Evolutionary conservation across 2,888 invertebrate genomes (phyloP), one percentile per base, ranked within the genome.

Genomic region (Andrena fulva): DNA sequence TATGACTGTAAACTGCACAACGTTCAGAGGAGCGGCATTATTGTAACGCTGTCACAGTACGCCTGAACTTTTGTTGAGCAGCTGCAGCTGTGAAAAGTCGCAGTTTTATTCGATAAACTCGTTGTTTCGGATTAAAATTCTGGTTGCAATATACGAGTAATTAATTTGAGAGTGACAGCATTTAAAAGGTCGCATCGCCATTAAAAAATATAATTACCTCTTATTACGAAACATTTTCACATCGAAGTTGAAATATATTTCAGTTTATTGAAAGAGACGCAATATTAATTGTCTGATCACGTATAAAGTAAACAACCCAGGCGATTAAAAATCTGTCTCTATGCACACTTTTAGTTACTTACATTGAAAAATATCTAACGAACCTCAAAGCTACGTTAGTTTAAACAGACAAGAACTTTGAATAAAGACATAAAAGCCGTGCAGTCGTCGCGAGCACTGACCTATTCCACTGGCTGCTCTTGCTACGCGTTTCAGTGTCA

Each of bases 381-480:
- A 10, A 24, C 24, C 24, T 24, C 10, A 56, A 27, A 24, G 10
- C 24, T 8, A 20, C 20, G 24, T 20, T 24, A 35, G 2, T 67
- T 66, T 20, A 12, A 3, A 64, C 27, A 10, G 27, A 35, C 16
- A 4, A 24, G 31, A 16, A 33, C 6, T 35, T 52, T 62, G 20
- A 29, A 16, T 6, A 10, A 29, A 35, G 10, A n/a, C 3, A n/a
- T 16, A 33, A 33, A 42, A 35, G 29, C 12, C 12, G 54, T 12
- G 29, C 33, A 20, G 79, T 50, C 72, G 77, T 10, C 7, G 63
- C 76, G 78, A 79, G 79, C 87, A 84, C 88, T 88, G 90, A 90
- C 88, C 89, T 86, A 82, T 82, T 81, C 84, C 85, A 89, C 89
- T 87, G 74, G 82, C 81, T 80, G 82, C 62, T 60, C 75, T 72